A percentile compares a stretch with the other conserved stretches of the same genome.
These are phyloP conservation scores for Sarcophaga variegata DNA, from an alignment of 2,888 invertebrate species.

Conservation along the genomic window DNA sequence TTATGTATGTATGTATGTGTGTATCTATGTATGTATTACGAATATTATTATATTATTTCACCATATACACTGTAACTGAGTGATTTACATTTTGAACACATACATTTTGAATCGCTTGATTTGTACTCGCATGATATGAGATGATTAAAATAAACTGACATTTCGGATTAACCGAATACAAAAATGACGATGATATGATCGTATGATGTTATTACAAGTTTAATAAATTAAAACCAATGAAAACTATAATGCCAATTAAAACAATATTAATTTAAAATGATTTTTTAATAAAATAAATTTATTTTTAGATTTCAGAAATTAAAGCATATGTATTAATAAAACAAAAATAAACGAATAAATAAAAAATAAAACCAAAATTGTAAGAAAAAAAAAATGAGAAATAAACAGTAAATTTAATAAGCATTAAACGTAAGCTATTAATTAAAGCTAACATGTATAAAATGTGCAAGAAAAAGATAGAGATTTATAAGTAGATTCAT, in stretches of 20 bases:
- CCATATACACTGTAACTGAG: too few species aligned
- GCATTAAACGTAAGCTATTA: conserved; percentile 27
- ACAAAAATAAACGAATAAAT: conserved; percentile 30
- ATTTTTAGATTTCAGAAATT: conserved; percentile 41
- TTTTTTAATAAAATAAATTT: conserved; percentile 50
- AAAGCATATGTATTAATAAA: conserved; percentile 43
- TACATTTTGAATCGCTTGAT: too few species aligned
- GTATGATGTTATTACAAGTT: too few species aligned
- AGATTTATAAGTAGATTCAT: conserved; percentile 10
- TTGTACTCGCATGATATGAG: too few species aligned
- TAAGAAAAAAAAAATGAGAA: conserved; percentile 32
- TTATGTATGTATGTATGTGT: too few species aligned
- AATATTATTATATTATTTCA: too few species aligned
- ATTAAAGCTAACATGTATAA: conserved; percentile 8
- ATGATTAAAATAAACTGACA: too few species aligned
- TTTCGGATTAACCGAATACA: too few species aligned
- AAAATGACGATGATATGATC: too few species aligned
- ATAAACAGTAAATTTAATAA: conserved; percentile 34
- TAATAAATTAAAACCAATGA: too few species aligned
- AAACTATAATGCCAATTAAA: conserved; percentile 63
- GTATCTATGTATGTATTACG: too few species aligned
- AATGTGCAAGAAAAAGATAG: not conserved
- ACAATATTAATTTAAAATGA: conserved; percentile 60
- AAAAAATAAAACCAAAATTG: conserved; percentile 49
- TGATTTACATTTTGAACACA: too few species aligned